Conservation (phyloP, 2,888 invertebrate species). For the Noctua pronuba region DNA sequence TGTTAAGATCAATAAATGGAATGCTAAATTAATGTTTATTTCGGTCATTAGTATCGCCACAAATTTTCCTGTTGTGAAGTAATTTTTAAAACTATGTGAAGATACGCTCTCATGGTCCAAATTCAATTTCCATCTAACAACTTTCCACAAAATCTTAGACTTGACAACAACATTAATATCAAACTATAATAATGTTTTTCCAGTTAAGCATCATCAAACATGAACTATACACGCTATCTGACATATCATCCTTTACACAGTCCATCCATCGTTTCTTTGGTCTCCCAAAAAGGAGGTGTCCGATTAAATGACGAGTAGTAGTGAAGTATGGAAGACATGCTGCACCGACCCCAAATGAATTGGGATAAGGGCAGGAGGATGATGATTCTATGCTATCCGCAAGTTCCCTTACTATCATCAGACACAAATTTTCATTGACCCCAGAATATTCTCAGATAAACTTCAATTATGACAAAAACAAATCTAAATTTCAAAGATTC, state of each 20-base stretch:
- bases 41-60: not conserved
- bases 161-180: not conserved
- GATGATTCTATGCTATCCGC: not conserved
- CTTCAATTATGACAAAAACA: not conserved
- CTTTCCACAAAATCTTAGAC: not conserved
- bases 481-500: slow-evolving; percentile 3
- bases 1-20: not conserved
- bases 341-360: too few relatives aligned
- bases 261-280: too few relatives aligned
- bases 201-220: not conserved
- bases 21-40: not conserved
- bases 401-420: not conserved
- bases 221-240: not conserved
- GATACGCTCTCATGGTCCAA: not conserved
- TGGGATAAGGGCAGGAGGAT: too few relatives aligned
- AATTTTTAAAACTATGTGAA: not conserved
- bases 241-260: too few relatives aligned
- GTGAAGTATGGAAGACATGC: too few relatives aligned
- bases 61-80: not conserved
- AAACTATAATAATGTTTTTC: not conserved
- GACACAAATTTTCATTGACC: not conserved
- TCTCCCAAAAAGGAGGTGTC: too few relatives aligned
- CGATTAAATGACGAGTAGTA: too few relatives aligned
- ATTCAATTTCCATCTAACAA: not conserved
- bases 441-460: not conserved